These are phyloP conservation scores for Idaea biselata DNA, from an alignment of 2,888 invertebrate genomes.

Conservation along the genomic window DNA sequence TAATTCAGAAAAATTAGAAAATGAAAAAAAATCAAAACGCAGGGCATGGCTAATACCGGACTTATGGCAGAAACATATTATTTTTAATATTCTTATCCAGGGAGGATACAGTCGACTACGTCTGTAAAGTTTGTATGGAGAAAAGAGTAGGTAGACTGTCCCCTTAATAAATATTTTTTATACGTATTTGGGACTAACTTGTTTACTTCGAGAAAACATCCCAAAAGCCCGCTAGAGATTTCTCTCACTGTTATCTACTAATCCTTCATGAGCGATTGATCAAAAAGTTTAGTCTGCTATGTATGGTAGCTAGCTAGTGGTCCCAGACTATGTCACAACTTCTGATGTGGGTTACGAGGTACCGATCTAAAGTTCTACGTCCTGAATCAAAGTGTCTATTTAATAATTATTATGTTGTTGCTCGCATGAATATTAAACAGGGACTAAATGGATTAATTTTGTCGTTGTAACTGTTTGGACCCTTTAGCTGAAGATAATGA, in stretches of 20 bases:
- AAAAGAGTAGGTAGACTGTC: too few relatives aligned
- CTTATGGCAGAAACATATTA: too few relatives aligned
- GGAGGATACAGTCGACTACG: too few relatives aligned
- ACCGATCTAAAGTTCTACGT: conserved; percentile 28
- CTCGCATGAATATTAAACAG: conserved; percentile 3
- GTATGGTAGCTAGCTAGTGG: not conserved
- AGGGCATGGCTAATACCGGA: too few relatives aligned
- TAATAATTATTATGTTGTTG: conserved; percentile 45
- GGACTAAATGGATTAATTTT: not conserved
- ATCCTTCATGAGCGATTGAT: conserved; percentile 1
- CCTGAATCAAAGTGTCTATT: conserved; percentile 45
- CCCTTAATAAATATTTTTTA: too few relatives aligned
- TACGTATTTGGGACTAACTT: not conserved
- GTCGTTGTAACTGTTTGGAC: not conserved
- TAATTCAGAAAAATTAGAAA: too few relatives aligned
- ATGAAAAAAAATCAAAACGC: too few relatives aligned
- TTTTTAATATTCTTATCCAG: too few relatives aligned
- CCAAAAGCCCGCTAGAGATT: not conserved
- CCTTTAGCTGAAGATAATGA: not conserved
- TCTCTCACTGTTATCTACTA: not conserved
- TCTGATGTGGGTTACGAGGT: conserved; percentile 38
- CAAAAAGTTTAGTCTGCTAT: not conserved
- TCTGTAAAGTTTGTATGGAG: too few relatives aligned
- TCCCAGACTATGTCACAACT: conserved; percentile 20
- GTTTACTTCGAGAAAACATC: not conserved